A percentile compares a stretch with the other conserved stretches of the same genome.
Conservation (phyloP, 2,888 invertebrate genomes). For the Acheta domesticus region DNA sequence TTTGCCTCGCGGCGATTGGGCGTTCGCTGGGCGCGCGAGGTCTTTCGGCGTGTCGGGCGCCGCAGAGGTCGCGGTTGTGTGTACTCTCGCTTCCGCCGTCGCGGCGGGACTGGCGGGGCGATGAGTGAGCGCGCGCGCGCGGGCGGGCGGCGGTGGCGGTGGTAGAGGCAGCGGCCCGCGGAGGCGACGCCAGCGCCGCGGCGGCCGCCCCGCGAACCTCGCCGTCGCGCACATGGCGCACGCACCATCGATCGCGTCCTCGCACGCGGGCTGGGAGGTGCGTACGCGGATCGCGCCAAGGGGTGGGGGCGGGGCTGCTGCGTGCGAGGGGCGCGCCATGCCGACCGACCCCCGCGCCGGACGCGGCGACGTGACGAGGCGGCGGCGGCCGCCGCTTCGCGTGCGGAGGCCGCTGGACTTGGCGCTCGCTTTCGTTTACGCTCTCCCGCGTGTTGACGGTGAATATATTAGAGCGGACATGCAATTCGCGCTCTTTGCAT, state of each 20-base stretch:
- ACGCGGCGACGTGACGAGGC: background rate
- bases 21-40: too few species aligned
- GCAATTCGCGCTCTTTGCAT: too few species aligned
- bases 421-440: too few species aligned
- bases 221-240: background rate
- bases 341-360: background rate
- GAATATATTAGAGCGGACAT: too few species aligned
- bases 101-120: background rate
- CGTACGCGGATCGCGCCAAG: background rate
- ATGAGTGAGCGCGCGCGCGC: background rate
- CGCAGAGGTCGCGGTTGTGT: too few species aligned
- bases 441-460: too few species aligned
- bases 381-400: background rate
- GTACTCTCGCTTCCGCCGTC: background rate
- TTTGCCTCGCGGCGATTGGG: too few species aligned
- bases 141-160: background rate
- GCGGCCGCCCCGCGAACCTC: background rate
- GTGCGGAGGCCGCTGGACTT: too few species aligned
- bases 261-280: background rate
- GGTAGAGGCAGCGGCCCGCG: background rate
- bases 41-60: too few species aligned
- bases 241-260: background rate
- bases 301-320: background rate
- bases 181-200: background rate
- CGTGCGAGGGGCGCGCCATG: background rate